Conservation (phyloP, 2,797 vertebrate species). For the Anolis apletophallus region DNA sequence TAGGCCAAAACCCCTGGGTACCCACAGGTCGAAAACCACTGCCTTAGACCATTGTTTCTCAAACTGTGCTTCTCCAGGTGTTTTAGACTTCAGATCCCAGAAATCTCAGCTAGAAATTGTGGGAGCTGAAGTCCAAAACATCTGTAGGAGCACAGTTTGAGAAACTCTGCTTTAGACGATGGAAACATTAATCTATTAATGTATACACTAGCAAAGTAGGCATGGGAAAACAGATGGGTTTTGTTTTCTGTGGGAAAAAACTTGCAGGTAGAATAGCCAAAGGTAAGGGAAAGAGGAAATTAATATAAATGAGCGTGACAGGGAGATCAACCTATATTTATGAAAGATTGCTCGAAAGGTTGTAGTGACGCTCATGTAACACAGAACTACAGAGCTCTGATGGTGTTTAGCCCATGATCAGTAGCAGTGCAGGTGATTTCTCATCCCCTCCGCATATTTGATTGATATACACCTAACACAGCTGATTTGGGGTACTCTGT, state of each 20-base stretch:
- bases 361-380: not conserved
- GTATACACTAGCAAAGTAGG: not conserved
- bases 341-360: not conserved
- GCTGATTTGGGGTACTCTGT: not conserved
- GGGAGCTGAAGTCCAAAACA: too few relatives aligned
- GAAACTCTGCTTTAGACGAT: not conserved
- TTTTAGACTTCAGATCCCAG: too few relatives aligned
- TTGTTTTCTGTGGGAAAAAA: not conserved
- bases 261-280: not conserved
- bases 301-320: not conserved
- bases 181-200: not conserved
- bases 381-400: not conserved
- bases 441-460: too few relatives aligned
- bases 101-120: too few relatives aligned
- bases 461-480: not conserved
- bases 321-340: not conserved
- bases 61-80: too few relatives aligned
- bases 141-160: too few relatives aligned
- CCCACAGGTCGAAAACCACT: too few relatives aligned
- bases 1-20: too few relatives aligned
- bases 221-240: not conserved
- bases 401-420: not conserved
- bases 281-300: not conserved
- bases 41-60: not conserved
- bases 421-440: too few relatives aligned